Base-by-base conservation (phyloP, 2,797 vertebrate species). In the Enteromius treurensis region DNA sequence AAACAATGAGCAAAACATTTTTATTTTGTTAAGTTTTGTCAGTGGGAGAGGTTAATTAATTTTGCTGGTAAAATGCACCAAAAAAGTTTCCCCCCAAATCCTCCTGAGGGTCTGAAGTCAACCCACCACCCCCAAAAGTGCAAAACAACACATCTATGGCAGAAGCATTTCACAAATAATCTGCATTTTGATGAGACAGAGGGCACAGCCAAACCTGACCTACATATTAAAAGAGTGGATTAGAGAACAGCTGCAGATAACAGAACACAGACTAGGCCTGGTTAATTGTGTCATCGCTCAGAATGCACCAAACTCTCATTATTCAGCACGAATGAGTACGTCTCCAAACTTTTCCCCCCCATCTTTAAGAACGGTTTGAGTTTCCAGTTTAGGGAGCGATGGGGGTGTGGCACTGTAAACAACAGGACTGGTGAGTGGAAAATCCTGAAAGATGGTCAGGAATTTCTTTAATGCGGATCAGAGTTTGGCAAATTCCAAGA, bases 151-250 rank as follows among this genome's bases (percentile, higher is more conserved):
- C 40, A 73, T 47, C 37, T 69, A 14, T 8, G 5, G 13, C 40
- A 45, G 7, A 14, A 17, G 29, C 26, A 32, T 51, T 73, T 73
- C 15, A 21, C 26, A 73, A 62, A 5, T 62, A 77, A 81, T 71
- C 70, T 80, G 51, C 37, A 29, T 4, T 82, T 70, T 58, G 62
- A 70, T 88, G 85, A 45, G 69, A 32, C 49, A 60, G 15, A 83
- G 37, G 11, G 15, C 53, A 73, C 45, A 29, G 69, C 81, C 84
- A 73, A 82, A 40, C 82, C 77, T 91, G 92, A 94, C 92, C 93
- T 84, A 92, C 79, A 90, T 94, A 91, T 87, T 55, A 73, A 91
- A 88, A 89, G 69, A 40, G 85, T 84, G 89, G 89, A 83, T 86
- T 87, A 81, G 29, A 3, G 69, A 74, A 74, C 55, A 81, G 55